Base-by-base conservation (phyloP, 2,113 vertebrate genomes). In the Haplochromis vanheusdeni region DNA sequence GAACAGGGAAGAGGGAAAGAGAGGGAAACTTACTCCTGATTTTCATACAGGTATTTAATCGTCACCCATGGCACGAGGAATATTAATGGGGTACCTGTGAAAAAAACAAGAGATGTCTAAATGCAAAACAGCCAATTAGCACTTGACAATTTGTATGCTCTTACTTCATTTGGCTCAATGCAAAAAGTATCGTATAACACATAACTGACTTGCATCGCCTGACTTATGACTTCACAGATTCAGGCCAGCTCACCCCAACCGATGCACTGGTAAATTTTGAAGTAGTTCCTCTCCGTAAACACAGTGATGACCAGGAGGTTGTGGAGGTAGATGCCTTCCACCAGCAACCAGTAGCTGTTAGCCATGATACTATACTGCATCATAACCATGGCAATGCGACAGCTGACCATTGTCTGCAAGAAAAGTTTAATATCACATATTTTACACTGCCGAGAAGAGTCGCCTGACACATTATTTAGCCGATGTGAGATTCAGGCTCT, bases 351-450 rank as follows among this genome's bases (percentile, higher is more conserved):
- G 95, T 98, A 99, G 96, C 98, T 99, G 93, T 99, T 99, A 81
- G 98, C 98, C 52, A 97, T 97, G 93, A 99, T 97, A 7, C 98
- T 98, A 91, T 99, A 99, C 89, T 99, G 99, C 99, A 99, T 99
- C 97, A 99, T 97, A 91, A 98, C 97, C 79, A 98, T 96, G 35
- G 98, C 98, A 54, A 98, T 93, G 17, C 98, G 97, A 87, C 99
- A 99, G 91, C 97, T 96, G 14, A 98, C 83, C 0, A 96, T 97
- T 6, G 97, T 97, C 98, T 99, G 95, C 45, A 86, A 89, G 21
- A 80, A 51, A 10, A 55, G 14, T 17, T 65, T 83, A 60, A 7
- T n/a, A 47, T 70, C 16, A 84, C 9, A 80, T 37, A 49, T 26
- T 14, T 19, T 28, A 7, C 68, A 62, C 73, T 3, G 13, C 47